Evolutionary conservation across 2,797 vertebrate species (phyloP).

Genomic region (Orestias chungarensis): DNA sequence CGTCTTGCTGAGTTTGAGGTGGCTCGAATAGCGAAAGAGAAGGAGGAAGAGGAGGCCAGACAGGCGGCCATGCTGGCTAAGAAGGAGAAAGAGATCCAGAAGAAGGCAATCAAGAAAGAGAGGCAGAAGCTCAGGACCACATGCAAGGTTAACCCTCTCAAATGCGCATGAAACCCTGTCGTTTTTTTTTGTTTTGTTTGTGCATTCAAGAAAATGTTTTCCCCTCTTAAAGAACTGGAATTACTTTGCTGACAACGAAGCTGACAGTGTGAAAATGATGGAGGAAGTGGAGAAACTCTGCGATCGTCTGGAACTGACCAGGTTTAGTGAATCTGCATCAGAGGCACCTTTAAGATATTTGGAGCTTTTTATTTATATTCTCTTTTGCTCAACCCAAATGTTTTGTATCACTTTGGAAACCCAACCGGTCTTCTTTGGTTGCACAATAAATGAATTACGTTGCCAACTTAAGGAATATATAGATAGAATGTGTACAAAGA

Average conservation of each 20-base stretch:
- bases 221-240: conserved; percentile 88
- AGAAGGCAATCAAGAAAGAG: conserved; percentile 98
- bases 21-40: conserved; percentile 89
- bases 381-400: background rate
- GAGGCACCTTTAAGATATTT: background rate
- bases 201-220: background rate
- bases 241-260: conserved; percentile 92
- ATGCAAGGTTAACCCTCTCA: conserved; percentile 85
- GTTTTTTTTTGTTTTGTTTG: background rate
- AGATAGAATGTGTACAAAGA: background rate
- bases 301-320: conserved; percentile 91
- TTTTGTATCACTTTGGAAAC: too few species aligned
- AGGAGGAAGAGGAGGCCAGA: conserved; percentile 93
- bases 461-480: background rate
- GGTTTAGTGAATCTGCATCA: conserved; percentile 71
- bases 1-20: conserved; percentile 91
- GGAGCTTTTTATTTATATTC: background rate
- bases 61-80: conserved; percentile 89
- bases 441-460: background rate
- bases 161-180: background rate
- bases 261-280: conserved; percentile 97
- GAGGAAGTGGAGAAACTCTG: conserved; percentile 98
- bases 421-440: too few species aligned
- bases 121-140: conserved; percentile 94
- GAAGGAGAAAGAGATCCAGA: conserved; percentile 98